Conservation (phyloP, 2,888 invertebrate species). For the Mactromeris polynyma region DNA sequence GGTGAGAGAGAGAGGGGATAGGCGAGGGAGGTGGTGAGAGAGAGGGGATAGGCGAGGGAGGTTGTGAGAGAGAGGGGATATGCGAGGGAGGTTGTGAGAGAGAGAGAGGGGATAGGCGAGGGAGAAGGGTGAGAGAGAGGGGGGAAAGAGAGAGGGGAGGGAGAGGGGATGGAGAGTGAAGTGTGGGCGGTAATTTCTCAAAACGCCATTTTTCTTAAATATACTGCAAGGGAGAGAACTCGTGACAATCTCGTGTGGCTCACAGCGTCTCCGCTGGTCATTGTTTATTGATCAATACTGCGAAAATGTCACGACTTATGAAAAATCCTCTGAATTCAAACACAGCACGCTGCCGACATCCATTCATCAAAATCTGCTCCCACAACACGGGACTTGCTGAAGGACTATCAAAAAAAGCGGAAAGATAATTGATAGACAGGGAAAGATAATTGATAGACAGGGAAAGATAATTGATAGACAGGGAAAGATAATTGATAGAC, state of each 20-base stretch:
- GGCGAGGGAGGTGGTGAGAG: no score
- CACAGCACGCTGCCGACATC: neutral
- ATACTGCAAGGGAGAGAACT: neutral
- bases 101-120: no score
- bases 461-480: neutral
- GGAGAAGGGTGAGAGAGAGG: no score
- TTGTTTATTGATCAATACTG: neutral
- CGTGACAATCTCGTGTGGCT: neutral
- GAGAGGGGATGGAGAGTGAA: no score
- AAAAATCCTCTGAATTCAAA: neutral
- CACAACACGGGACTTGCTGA: neutral
- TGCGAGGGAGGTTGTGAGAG: no score
- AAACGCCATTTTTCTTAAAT: neutral
- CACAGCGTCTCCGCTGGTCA: neutral
- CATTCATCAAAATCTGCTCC: neutral
- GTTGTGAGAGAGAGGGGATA: no score
- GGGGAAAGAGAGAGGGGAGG: no score
- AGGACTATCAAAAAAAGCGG: neutral
- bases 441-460: neutral
- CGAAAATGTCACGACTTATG: neutral
- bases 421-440: neutral
- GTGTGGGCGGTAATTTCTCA: no score
- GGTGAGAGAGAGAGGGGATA: no score
- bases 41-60: no score
- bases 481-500: neutral